These are phyloP conservation scores for Lasioglossum zephyrum DNA, from an alignment of 2,888 invertebrate species.

Conservation along the genomic window DNA sequence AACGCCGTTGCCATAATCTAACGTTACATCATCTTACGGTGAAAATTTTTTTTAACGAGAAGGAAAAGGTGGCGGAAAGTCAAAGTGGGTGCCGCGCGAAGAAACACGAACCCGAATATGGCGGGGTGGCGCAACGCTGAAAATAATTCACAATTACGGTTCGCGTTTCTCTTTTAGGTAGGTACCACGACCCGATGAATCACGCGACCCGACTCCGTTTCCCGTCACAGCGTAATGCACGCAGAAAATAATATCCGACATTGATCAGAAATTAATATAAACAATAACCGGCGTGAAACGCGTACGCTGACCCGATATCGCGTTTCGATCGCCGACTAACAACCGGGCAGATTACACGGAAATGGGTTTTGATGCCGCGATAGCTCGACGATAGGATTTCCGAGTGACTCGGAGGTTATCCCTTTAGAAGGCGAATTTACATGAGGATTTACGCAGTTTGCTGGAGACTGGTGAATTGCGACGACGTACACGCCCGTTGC, in stretches of 20 bases:
- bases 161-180: background rate
- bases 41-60: slow-evolving; percentile 13
- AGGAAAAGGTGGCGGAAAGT: background rate
- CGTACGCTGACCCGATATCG: slow-evolving; percentile 26
- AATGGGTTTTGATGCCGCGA: slow-evolving; percentile 65
- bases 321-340: slow-evolving; percentile 56
- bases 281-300: slow-evolving; percentile 41
- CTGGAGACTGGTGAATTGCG: slow-evolving; percentile 33
- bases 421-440: slow-evolving; percentile 70
- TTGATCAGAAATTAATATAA: slow-evolving; percentile 62
- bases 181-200: background rate
- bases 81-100: background rate
- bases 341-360: slow-evolving; percentile 66
- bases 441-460: slow-evolving; percentile 67
- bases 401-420: slow-evolving; percentile 64
- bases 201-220: background rate
- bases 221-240: background rate
- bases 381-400: slow-evolving; percentile 67
- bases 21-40: slow-evolving; percentile 1
- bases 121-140: background rate
- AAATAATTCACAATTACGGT: slow-evolving; percentile 20
- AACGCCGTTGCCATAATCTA: slow-evolving; percentile 6
- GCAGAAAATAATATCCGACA: slow-evolving; percentile 29
- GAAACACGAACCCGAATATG: background rate
- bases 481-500: background rate